phyloP scores from a whole-genome alignment of 2,888 invertebrate genomes.

The Caenorhabditis afra region DNA sequence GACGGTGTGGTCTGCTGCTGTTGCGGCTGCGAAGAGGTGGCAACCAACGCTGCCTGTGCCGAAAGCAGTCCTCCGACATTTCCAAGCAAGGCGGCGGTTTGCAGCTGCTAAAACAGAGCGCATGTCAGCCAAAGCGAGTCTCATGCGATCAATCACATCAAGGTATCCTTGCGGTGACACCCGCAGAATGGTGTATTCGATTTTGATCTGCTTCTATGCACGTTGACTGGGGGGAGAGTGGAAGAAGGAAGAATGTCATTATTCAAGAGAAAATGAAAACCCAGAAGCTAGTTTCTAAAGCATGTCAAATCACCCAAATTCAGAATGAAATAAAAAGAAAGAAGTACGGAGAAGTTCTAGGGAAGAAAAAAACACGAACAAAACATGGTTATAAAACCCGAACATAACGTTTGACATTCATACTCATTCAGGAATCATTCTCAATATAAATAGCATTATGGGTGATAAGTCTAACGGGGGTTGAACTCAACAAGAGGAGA shows the following conservation, averaged over 20 bases:
- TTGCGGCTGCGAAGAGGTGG: slow-evolving; percentile 39
- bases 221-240: no score
- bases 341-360: slow-evolving; percentile 1
- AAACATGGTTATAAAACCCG: slow-evolving; percentile 28
- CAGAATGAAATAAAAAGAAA: slow-evolving; percentile 8
- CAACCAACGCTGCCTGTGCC: slow-evolving; percentile 47
- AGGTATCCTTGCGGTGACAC: slow-evolving; percentile 5
- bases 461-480: not conserved
- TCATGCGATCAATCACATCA: slow-evolving; percentile 51
- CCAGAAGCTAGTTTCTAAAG: not conserved
- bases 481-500: slow-evolving; percentile 23
- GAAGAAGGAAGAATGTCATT: not conserved
- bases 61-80: slow-evolving; percentile 57
- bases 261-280: not conserved
- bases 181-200: no score
- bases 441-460: not conserved
- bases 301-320: slow-evolving; percentile 14
- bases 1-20: slow-evolving; percentile 49
- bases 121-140: slow-evolving; percentile 72
- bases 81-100: slow-evolving; percentile 69
- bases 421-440: not conserved
- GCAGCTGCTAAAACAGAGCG: slow-evolving; percentile 76
- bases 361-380: slow-evolving; percentile 37
- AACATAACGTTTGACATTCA: slow-evolving; percentile 27
- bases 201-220: slow-evolving; percentile 4